Evolutionary conservation across 2,113 vertebrate genomes (phyloP).

Genomic region (Epinephelus fuscoguttatus): DNA sequence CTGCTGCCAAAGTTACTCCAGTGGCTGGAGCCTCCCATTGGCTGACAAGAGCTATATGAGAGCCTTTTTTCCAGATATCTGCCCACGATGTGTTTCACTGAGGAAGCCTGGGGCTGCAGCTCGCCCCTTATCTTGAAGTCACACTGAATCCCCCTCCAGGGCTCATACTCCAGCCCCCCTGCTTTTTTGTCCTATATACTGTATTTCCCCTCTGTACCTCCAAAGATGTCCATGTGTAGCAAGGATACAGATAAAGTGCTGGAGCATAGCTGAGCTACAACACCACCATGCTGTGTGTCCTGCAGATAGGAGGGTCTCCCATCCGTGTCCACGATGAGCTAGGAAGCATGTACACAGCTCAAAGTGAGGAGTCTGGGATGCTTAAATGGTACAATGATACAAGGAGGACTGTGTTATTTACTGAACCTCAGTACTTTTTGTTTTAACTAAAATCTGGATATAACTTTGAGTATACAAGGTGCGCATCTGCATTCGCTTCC

Average conservation of each 20-base stretch:
- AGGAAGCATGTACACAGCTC: background rate
- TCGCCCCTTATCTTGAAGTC: slow-evolving; percentile 72
- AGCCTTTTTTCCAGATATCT: slow-evolving; percentile 59
- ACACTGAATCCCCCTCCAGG: slow-evolving; percentile 61
- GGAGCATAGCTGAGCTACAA: background rate
- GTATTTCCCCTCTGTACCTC: slow-evolving; percentile 54
- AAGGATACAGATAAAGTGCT: slow-evolving; percentile 57
- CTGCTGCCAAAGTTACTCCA: slow-evolving; percentile 42
- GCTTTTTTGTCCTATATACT: slow-evolving; percentile 18
- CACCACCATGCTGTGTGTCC: slow-evolving; percentile 48
- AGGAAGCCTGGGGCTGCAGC: slow-evolving; percentile 70
- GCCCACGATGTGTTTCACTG: slow-evolving; percentile 56
- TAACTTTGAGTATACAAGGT: too few species aligned
- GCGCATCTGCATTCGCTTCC: too few species aligned
- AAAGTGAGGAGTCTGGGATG: background rate
- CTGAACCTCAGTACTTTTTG: background rate
- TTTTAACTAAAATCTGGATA: background rate
- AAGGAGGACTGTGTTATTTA: background rate
- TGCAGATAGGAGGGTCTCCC: slow-evolving; percentile 66
- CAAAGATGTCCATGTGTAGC: slow-evolving; percentile 56
- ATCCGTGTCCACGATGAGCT: background rate
- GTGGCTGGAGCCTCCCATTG: slow-evolving; percentile 11
- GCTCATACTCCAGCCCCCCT: slow-evolving; percentile 22
- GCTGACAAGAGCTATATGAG: slow-evolving; percentile 30
- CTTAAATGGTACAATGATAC: background rate